Percentiles rank a stretch among this genome's conserved stretches.
These are phyloP conservation scores for Tautogolabrus adspersus DNA, from an alignment of 2,113 vertebrate species.

Conservation along the genomic window DNA sequence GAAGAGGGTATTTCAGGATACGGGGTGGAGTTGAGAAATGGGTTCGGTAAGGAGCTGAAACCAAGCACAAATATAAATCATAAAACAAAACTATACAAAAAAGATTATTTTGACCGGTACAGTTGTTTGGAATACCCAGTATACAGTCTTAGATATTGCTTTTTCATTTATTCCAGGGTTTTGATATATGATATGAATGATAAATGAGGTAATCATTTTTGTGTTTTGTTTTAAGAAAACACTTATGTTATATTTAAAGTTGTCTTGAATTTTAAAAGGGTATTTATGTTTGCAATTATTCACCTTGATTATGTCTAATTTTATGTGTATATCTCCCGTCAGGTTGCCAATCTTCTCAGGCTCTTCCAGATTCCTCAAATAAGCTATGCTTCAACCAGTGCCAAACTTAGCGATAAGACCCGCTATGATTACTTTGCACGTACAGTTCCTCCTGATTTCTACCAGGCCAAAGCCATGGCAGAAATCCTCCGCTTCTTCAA, in stretches of 20 bases:
- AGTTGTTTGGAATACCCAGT: too few relatives aligned
- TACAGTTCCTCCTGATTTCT: conserved; percentile 97
- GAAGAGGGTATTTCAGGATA: too few relatives aligned
- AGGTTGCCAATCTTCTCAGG: conserved; percentile 97
- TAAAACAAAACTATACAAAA: too few relatives aligned
- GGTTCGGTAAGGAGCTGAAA: too few relatives aligned
- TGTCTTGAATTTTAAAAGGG: not conserved
- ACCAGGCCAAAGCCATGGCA: conserved; percentile 99
- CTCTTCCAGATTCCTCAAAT: conserved; percentile 99
- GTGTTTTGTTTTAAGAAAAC: not conserved
- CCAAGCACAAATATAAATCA: too few relatives aligned
- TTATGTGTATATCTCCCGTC: conserved; percentile 27
- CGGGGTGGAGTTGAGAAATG: too few relatives aligned
- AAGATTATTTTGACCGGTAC: too few relatives aligned
- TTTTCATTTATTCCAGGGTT: too few relatives aligned
- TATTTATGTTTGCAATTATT: conserved; percentile 4
- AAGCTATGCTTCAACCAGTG: conserved; percentile 98
- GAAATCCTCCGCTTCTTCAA: conserved; percentile 97
- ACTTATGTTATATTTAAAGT: not conserved
- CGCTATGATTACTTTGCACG: conserved; percentile 97
- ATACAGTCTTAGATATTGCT: too few relatives aligned
- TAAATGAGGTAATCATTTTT: too few relatives aligned
- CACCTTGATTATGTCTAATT: conserved; percentile 13
- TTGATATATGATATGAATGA: too few relatives aligned
- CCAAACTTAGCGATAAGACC: conserved; percentile 97